Percentiles rank a stretch among this genome's conserved stretches.
These are phyloP conservation scores for Lemur catta DNA, from an alignment of 2,797 vertebrate genomes.

Conservation along the genomic window DNA sequence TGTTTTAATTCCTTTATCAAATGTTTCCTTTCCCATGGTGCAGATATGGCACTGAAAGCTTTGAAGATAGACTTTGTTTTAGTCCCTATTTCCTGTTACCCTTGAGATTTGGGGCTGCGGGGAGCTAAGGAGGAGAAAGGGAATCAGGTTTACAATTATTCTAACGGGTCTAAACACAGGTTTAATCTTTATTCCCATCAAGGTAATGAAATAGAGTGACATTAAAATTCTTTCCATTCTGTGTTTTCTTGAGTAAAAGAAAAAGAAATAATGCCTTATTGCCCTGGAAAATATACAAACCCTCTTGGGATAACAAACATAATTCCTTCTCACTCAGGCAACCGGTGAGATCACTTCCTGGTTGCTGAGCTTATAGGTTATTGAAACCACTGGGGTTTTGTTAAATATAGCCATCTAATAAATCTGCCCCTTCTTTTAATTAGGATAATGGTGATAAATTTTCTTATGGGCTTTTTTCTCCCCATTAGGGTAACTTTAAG, in stretches of 20 bases:
- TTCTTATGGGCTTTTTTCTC: background rate
- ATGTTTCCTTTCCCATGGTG: slow-evolving; percentile 73
- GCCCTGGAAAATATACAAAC: slow-evolving; percentile 66
- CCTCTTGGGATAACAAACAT: slow-evolving; percentile 79
- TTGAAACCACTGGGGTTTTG: slow-evolving; percentile 60
- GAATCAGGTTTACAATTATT: background rate
- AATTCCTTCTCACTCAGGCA: slow-evolving; percentile 76
- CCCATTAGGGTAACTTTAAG: slow-evolving; percentile 68
- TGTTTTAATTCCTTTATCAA: slow-evolving; percentile 65
- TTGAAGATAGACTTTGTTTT: slow-evolving; percentile 72
- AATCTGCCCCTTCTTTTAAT: slow-evolving; percentile 79
- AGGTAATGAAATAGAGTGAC: background rate
- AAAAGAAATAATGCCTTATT: slow-evolving; percentile 53
- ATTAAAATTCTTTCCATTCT: background rate
- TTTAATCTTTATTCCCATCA: background rate
- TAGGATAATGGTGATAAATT: slow-evolving; percentile 71
- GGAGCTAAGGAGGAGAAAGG: background rate
- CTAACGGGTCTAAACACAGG: background rate
- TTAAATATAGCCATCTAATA: slow-evolving; percentile 82
- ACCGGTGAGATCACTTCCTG: slow-evolving; percentile 82
- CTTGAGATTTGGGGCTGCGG: slow-evolving; percentile 3
- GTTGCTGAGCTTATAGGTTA: slow-evolving; percentile 69
- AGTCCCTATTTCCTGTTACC: slow-evolving; percentile 64
- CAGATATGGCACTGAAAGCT: slow-evolving; percentile 52
- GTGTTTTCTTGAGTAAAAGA: slow-evolving; percentile 52